phyloP scores from a whole-genome alignment of 2,797 vertebrate genomes.

The Margarornis squamiger region DNA sequence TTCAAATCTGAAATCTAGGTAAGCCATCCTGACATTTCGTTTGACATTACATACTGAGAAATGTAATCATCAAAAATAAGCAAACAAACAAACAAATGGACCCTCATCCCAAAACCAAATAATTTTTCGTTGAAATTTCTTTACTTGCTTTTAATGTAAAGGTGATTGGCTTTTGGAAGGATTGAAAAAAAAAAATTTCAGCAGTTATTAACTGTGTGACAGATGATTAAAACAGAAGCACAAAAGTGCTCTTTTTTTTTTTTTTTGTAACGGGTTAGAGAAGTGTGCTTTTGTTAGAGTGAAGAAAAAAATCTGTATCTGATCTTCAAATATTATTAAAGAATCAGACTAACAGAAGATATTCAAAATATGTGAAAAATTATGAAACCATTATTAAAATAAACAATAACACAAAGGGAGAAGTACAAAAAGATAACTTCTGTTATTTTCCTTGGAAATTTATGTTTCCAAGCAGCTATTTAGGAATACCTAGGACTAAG shows the following conservation, averaged over 20 bases:
- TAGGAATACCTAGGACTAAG: not conserved
- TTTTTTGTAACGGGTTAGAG: not conserved
- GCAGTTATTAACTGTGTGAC: not conserved
- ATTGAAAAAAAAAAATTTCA: not conserved
- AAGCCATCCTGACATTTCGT: not conserved
- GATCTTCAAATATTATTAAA: not conserved
- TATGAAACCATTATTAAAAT: not conserved
- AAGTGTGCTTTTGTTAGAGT: not conserved
- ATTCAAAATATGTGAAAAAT: not conserved
- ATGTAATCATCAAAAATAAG: not conserved
- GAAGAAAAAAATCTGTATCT: not conserved
- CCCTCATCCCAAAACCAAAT: not conserved
- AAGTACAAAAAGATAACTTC: not conserved
- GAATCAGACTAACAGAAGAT: not conserved
- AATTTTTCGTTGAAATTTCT: not conserved
- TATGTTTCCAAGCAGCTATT: not conserved
- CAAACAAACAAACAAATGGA: rapidly evolving
- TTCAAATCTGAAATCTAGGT: not conserved
- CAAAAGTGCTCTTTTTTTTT: rapidly evolving
- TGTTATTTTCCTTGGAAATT: not conserved
- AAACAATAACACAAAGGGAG: not conserved
- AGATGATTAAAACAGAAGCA: not conserved
- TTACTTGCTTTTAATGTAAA: not conserved
- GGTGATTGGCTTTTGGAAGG: not conserved
- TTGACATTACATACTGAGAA: not conserved